Conservation (phyloP, 2,888 invertebrate genomes). For the Chrysopilus asiliformis region DNA sequence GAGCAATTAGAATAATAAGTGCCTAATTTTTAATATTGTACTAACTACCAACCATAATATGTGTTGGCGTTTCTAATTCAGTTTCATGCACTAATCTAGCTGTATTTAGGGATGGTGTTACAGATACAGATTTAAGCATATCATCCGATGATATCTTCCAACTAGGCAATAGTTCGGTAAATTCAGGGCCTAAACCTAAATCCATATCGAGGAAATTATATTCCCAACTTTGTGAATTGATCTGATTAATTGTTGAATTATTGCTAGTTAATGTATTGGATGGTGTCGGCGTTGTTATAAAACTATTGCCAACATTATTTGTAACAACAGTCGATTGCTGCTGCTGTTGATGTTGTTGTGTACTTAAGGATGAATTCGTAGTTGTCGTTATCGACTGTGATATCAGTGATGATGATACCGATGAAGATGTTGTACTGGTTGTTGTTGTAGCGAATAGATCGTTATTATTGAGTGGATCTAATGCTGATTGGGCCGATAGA, state of each 20-base stretch:
- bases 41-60: conserved; percentile 43
- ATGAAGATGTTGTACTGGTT: conserved; percentile 21
- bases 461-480: conserved; percentile 69
- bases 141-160: conserved; percentile 44
- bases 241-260: neutral
- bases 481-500: conserved; percentile 71
- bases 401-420: conserved; percentile 13
- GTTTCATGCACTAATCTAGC: conserved; percentile 31
- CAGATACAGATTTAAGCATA: conserved; percentile 36
- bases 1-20: conserved; percentile 22
- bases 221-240: conserved; percentile 26
- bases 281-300: conserved; percentile 22
- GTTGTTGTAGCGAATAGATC: conserved; percentile 45
- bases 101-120: conserved; percentile 26
- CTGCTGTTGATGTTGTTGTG: conserved; percentile 13
- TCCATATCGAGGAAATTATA: conserved; percentile 37
- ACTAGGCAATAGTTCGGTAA: conserved; percentile 38
- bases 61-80: conserved; percentile 42
- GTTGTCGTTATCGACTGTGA: conserved; percentile 7
- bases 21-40: conserved; percentile 18
- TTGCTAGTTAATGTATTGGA: neutral
- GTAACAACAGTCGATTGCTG: too few species aligned
- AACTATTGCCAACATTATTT: conserved; percentile 24
- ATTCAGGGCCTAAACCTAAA: conserved; percentile 38
- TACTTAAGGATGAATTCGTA: neutral